These are phyloP conservation scores for Merluccius polli DNA, from an alignment of 2,797 vertebrate species.

Conservation along the genomic window DNA sequence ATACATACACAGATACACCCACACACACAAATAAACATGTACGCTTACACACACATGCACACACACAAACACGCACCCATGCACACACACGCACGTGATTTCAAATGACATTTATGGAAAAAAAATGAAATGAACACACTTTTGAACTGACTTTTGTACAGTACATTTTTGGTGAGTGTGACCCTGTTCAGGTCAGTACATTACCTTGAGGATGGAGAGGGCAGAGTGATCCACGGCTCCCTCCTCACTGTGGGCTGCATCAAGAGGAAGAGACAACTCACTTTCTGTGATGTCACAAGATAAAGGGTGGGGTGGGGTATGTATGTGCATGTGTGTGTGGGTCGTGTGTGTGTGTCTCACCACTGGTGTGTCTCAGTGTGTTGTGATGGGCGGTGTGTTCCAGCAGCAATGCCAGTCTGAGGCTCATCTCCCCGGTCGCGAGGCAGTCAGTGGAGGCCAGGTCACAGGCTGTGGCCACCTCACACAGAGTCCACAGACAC, in stretches of 20 bases:
- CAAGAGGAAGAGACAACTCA: conserved; percentile 9
- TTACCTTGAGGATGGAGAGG: conserved; percentile 51
- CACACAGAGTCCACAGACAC: conserved; percentile 80
- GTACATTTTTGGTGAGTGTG: not conserved
- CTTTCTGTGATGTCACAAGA: not conserved
- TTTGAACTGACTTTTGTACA: not conserved
- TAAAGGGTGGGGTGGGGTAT: not conserved
- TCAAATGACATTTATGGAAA: too few species aligned
- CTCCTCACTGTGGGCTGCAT: conserved; percentile 27
- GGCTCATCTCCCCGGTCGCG: conserved; percentile 77
- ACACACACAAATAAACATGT: too few species aligned
- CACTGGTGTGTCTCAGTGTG: conserved; percentile 8
- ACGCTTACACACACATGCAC: too few species aligned
- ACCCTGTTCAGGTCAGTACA: not conserved
- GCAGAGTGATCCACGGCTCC: conserved; percentile 21
- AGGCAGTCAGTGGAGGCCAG: conserved; percentile 67
- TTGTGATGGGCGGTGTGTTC: conserved; percentile 70
- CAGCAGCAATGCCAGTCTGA: conserved; percentile 71
- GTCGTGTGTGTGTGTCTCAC: conserved; percentile 25
- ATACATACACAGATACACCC: too few species aligned
- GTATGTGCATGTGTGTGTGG: not conserved
- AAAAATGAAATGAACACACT: not conserved
- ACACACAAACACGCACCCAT: too few species aligned
- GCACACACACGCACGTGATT: too few species aligned
- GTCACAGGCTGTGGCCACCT: conserved; percentile 73